phyloP scores from a whole-genome alignment of 2,797 vertebrate genomes.

The Dendrocincla tyrannina region DNA sequence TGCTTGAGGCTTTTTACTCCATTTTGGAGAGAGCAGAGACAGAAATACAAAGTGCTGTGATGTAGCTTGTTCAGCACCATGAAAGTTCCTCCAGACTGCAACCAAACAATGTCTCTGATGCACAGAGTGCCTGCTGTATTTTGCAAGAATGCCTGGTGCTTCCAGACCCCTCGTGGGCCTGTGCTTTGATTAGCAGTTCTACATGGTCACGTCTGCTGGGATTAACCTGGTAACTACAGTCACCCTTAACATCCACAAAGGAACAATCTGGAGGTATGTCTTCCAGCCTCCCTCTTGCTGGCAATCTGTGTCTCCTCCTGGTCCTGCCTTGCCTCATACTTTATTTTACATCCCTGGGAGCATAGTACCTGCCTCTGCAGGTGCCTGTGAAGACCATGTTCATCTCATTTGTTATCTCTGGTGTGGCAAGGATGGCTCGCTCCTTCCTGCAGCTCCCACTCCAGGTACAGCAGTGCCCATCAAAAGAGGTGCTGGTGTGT shows the following conservation, averaged over 20 bases:
- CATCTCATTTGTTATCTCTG: not conserved
- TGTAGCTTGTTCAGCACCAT: not conserved
- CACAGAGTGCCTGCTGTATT: not conserved
- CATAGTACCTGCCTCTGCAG: not conserved
- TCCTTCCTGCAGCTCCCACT: not conserved
- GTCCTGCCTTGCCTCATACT: not conserved
- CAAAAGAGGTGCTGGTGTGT: not conserved
- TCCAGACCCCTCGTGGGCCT: not conserved
- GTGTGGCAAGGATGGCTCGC: not conserved
- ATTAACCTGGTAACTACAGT: not conserved
- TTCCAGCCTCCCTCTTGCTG: not conserved
- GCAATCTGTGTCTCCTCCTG: not conserved
- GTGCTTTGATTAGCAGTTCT: not conserved
- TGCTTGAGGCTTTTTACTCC: not conserved
- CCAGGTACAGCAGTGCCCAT: fast-evolving
- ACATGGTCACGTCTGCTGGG: not conserved
- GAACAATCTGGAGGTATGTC: not conserved
- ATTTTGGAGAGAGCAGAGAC: not conserved
- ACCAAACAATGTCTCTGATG: not conserved
- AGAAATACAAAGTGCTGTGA: not conserved
- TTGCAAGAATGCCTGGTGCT: not conserved
- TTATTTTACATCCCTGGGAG: not conserved
- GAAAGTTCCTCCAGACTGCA: not conserved
- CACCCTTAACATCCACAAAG: not conserved
- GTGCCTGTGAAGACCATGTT: not conserved